Evolutionary conservation across 2,888 invertebrate genomes (phyloP).

Genomic region (Sthenelais limicola): DNA sequence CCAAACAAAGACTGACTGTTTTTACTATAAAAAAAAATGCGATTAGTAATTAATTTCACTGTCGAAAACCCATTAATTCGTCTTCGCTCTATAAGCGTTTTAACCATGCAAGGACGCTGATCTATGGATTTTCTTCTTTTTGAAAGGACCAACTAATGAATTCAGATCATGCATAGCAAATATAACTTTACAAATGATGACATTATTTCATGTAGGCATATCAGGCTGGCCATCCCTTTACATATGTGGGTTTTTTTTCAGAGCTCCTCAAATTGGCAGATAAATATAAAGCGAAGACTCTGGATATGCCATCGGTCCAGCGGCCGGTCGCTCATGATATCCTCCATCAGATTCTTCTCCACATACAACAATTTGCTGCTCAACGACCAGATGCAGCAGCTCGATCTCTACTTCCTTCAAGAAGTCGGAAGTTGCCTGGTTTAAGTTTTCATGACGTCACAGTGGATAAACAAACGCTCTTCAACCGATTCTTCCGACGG

Average conservation of each 20-base stretch:
- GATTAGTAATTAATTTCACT: too few relatives aligned
- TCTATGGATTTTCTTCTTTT: too few relatives aligned
- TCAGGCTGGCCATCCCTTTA: too few relatives aligned
- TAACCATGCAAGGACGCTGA: too few relatives aligned
- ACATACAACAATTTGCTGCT: conserved; percentile 5
- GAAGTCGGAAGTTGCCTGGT: conserved; percentile 8
- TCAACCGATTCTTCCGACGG: conserved; percentile 39
- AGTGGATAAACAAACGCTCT: conserved; percentile 39
- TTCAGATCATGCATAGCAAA: too few relatives aligned
- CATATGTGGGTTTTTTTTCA: conserved; percentile 19
- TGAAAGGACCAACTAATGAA: too few relatives aligned
- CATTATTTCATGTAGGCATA: too few relatives aligned
- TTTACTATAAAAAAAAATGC: too few relatives aligned
- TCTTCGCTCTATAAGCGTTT: too few relatives aligned
- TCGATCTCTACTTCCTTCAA: conserved; percentile 1
- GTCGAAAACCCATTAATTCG: too few relatives aligned
- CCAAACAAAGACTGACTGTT: too few relatives aligned
- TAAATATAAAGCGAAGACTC: neutral
- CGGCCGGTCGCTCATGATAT: neutral
- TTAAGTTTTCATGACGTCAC: conserved; percentile 31
- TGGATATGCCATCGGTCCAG: conserved; percentile 10
- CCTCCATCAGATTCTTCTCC: neutral
- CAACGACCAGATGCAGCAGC: conserved; percentile 18
- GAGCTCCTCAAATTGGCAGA: neutral
- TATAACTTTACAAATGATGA: too few relatives aligned